Evolutionary conservation across 2,797 vertebrate genomes (phyloP), one percentile per base, ranked within the genome.

Genomic region (Graptemys geographica): DNA sequence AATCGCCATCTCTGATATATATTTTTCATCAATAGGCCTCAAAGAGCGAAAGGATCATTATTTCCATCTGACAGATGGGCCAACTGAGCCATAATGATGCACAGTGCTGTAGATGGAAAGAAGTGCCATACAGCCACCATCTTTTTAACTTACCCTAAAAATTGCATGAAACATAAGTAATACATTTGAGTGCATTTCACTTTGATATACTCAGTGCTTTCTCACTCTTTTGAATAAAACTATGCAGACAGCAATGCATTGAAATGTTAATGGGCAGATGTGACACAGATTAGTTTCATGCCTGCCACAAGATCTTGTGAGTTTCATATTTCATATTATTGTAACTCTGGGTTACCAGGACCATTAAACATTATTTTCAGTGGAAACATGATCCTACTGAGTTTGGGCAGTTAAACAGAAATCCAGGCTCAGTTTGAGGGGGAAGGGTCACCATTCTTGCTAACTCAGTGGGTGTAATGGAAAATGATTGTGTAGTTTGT

Each of bases 1-100:
- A 37, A 33, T 80, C 0, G 0, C 15, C 5, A 44, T 49, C 0
- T 57, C 0, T 0, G n/a, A 56, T 79, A 87, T 52, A 81, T 16
- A 51, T 11, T 31, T 90, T 94, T 90, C 91, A 86, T 28, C 81
- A 37, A 55, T 0, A 52, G 31, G 76, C 6, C 12, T 86, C 89
- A 81, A 83, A 33, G 79, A 91, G 65, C 72, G 28, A 8, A 88
- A 57, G 90, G 44, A 49, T 53, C 37, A 8, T 84, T 87, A 53
- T 1, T 21, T 57, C 16, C 5, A 41, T 84, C 89, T 91, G 84
- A 18, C 12, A 85, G 65, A 91, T 57, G 53, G 95, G 81, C 41
- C 65, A 85, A 41, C 1, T 2, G 23, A 62, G 5, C 4, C 56
- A 90, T 47, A 56, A 25, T 15, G 53, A 10, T 76, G 90, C 83